A percentile compares a stretch with the other conserved stretches of the same genome.
Conservation (phyloP, 35 echinoderm and acorn worm genomes). For the Antedon bifida region DNA sequence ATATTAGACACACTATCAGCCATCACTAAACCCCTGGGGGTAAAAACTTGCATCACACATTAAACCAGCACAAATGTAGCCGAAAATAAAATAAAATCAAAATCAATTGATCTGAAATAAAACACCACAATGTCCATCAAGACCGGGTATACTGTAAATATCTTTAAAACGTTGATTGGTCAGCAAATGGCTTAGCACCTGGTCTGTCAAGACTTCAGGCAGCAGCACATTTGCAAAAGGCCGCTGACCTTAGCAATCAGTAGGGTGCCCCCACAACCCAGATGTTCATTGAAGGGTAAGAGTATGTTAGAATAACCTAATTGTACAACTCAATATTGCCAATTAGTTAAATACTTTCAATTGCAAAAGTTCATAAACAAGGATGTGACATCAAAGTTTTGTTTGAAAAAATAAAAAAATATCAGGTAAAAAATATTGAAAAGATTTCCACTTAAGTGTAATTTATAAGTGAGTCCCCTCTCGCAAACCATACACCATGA, state of each 20-base stretch:
- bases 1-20: not conserved
- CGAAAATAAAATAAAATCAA: not conserved
- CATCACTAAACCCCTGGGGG: not conserved
- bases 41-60: not conserved
- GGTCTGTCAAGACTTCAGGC: not conserved
- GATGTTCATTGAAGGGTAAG: not conserved
- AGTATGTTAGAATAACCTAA: too few species aligned
- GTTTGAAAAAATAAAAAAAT: too few species aligned
- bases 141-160: not conserved
- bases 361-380: not conserved
- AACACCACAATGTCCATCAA: not conserved
- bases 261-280: not conserved
- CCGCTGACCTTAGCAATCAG: not conserved
- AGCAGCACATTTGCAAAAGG: not conserved
- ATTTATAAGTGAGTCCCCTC: too few species aligned
- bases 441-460: too few species aligned
- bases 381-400: too few species aligned
- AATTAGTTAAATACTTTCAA: not conserved
- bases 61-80: not conserved
- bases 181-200: not conserved
- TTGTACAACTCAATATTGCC: not conserved
- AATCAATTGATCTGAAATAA: constrained; percentile 1
- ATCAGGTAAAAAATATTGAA: too few species aligned
- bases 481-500: too few species aligned
- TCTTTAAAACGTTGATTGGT: not conserved